Base-by-base conservation (phyloP, 1,140 invertebrate genomes). In the Delia radicum region DNA sequence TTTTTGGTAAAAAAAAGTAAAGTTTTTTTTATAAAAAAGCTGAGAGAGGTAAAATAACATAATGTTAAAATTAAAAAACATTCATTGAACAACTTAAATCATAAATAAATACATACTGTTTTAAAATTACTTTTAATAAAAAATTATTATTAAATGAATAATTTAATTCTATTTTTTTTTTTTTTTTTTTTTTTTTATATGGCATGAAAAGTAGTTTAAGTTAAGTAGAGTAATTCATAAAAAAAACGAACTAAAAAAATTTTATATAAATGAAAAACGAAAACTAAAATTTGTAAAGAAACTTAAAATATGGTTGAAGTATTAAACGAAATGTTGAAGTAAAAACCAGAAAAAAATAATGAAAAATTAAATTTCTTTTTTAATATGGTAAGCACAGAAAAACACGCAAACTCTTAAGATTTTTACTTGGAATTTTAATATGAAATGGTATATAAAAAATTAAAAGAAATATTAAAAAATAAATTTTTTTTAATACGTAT, bases 401-500 rank as follows among this genome's bases (percentile, higher is more conserved):
- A 81, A 79, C 78, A 82, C 77, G 73, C 74, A 81, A 81, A 79
- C 79, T 65, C 72, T 72, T 72, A 72, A 33, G 69, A 55, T 55
- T 55, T 55, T 55, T 55, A 55, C 46, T 55, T 0, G 48, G 48
- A 55, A 21, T 55, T 55, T 21, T 55, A 55, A 55, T 55, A 42
- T 33, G 37, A 15, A 42, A 15, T 42, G 10, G 37, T 42, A 42
- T 42, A 42, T 42, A n/a, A 42, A 15, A 42, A 42, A 42, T 13
- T 10, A 42, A 42, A 55, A 55, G 18, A 55, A 55, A 5, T 21
- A 55, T 5, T 21, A 55, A 8, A 24, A 55, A 21, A 55, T 18
- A 24, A 55, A 55, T 21, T 21, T 42, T 15, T 42, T 15, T 42
- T 10, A 33, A 33, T 33, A 33, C 13, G 37, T 42, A 3, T 42